A percentile compares a stretch with the other conserved stretches of the same genome.
Conservation (phyloP, 2,797 vertebrate species). For the Helarctos malayanus region DNA sequence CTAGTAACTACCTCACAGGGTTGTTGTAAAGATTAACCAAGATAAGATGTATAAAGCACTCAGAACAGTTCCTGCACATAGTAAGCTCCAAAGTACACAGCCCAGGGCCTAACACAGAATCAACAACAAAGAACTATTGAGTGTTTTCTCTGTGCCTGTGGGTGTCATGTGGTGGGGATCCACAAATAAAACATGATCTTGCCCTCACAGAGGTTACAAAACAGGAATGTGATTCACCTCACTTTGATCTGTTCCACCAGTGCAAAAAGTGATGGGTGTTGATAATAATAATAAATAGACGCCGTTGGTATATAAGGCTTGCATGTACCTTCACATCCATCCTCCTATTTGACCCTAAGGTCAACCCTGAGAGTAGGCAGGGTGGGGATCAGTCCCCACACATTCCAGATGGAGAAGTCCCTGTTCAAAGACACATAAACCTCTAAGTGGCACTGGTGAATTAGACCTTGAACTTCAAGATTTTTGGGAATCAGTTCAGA, state of each 20-base stretch:
- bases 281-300: background rate
- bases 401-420: background rate
- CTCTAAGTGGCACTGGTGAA: background rate
- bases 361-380: background rate
- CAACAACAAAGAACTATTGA: background rate
- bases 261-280: background rate
- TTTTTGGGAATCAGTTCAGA: background rate
- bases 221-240: background rate
- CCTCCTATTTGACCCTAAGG: background rate
- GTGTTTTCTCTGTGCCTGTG: background rate
- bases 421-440: background rate
- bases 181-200: background rate
- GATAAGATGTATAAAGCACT: background rate
- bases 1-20: background rate
- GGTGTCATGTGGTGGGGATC: accelerated
- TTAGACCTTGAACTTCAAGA: background rate
- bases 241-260: background rate
- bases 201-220: background rate
- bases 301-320: background rate
- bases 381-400: background rate
- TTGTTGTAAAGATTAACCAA: background rate
- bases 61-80: background rate
- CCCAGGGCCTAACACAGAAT: background rate
- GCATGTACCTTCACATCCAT: background rate
- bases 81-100: background rate